Percentiles rank a stretch among this genome's conserved stretches.
These are phyloP conservation scores for Tichodroma muraria DNA, from an alignment of 2,113 vertebrate species.

Conservation along the genomic window DNA sequence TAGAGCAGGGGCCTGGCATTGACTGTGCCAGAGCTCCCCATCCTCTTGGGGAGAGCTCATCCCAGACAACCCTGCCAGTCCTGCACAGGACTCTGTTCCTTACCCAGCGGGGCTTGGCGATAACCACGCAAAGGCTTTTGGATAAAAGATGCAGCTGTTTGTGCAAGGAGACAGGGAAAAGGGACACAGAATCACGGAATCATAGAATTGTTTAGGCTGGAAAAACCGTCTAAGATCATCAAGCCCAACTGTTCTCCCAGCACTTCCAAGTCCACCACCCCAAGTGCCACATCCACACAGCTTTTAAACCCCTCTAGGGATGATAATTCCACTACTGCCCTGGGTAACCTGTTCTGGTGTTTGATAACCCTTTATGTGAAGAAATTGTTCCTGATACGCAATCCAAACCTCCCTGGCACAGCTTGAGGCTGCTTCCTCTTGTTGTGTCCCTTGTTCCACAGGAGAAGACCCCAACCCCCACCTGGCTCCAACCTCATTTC, in stretches of 20 bases:
- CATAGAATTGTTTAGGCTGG: not conserved
- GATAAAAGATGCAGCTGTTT: not conserved
- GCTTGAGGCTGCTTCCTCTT: not conserved
- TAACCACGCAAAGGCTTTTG: not conserved
- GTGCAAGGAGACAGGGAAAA: not conserved
- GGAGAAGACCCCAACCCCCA: too few species aligned
- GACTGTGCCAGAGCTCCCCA: rapidly evolving
- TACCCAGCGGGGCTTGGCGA: not conserved
- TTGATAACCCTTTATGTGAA: not conserved
- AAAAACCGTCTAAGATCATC: not conserved
- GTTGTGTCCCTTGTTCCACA: not conserved
- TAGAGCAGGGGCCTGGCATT: not conserved
- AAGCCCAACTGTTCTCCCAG: not conserved
- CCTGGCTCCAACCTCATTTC: not conserved
- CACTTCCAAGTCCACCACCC: not conserved
- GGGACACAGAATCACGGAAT: not conserved
- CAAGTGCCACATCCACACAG: not conserved
- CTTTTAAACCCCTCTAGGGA: not conserved
- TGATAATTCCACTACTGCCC: not conserved
- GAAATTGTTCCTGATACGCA: not conserved
- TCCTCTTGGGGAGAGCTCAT: not conserved
- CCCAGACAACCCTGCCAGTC: not conserved
- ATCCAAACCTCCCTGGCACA: not conserved
- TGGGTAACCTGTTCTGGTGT: not conserved
- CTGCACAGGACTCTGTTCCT: not conserved